Conservation (phyloP, 2,113 vertebrate species). For the Xyliphius kryptos region DNA sequence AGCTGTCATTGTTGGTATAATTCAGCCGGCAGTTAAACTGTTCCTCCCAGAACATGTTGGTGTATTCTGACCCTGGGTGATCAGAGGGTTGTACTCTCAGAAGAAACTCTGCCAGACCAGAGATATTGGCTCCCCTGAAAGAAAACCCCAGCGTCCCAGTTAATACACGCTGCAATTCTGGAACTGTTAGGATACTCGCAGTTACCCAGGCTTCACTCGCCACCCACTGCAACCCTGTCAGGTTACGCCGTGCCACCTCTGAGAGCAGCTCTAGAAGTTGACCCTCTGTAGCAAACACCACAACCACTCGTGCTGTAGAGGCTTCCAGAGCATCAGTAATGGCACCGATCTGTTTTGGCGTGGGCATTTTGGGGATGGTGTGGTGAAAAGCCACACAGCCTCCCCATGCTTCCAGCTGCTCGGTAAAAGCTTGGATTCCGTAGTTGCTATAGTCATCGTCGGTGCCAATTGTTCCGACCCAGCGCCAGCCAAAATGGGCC, state of each 20-base stretch:
- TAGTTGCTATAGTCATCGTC: conserved; percentile 67
- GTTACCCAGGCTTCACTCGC: conserved; percentile 58
- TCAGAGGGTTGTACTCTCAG: conserved; percentile 51
- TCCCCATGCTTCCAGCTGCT: conserved; percentile 50
- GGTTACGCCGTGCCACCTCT: conserved; percentile 55
- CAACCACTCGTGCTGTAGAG: conserved; percentile 54
- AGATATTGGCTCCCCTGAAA: conserved; percentile 48
- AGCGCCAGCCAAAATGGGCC: conserved; percentile 48
- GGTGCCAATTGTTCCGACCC: conserved; percentile 58
- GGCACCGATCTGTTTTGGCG: conserved; percentile 37
- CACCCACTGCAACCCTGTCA: conserved; percentile 55
- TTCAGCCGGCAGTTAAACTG: conserved; percentile 58
- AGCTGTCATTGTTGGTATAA: conserved; percentile 11
- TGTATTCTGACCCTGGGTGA: conserved; percentile 49
- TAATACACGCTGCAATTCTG: conserved; percentile 50
- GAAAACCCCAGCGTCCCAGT: conserved; percentile 62
- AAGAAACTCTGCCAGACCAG: conserved; percentile 50
- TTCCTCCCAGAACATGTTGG: conserved; percentile 67
- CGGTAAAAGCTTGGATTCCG: conserved; percentile 62
- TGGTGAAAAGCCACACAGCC: conserved; percentile 54
- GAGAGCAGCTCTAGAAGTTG: conserved; percentile 53
- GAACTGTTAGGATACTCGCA: conserved; percentile 53
- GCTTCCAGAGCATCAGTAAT: conserved; percentile 54
- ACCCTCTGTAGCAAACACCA: conserved; percentile 63
- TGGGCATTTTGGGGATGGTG: conserved; percentile 55